A percentile compares a stretch with the other conserved stretches of the same genome.
phyloP scores from a whole-genome alignment of 2,888 invertebrate genomes.

The Coenonympha glycerion region DNA sequence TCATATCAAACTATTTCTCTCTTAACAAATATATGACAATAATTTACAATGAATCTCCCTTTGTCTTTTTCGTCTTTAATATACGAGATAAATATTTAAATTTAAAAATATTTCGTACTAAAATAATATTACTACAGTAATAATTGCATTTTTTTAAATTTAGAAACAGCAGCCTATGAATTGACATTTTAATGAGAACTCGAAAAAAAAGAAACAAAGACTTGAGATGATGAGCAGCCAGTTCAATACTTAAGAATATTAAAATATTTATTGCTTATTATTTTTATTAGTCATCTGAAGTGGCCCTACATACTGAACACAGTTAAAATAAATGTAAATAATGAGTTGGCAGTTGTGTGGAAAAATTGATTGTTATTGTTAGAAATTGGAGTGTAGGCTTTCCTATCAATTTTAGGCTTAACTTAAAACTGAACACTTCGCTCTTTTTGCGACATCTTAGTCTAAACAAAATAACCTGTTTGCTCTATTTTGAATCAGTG shows the following conservation, averaged over 20 bases:
- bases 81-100: constrained; percentile 59
- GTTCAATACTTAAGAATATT: background rate
- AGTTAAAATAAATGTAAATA: background rate
- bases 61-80: constrained; percentile 51
- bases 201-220: constrained; percentile 5
- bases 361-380: no score
- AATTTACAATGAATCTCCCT: constrained; percentile 57
- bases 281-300: no score
- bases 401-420: background rate
- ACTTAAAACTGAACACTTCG: background rate
- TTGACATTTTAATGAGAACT: constrained; percentile 49
- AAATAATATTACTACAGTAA: constrained; percentile 53
- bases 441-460: background rate
- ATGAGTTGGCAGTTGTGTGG: background rate
- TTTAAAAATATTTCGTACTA: constrained; percentile 55
- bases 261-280: background rate
- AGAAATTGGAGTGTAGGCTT: no score
- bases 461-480: background rate
- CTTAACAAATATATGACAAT: constrained; percentile 44
- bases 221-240: background rate
- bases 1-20: constrained; percentile 74
- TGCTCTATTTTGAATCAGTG: no score
- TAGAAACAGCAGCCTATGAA: constrained; percentile 60
- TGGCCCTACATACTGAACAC: background rate
- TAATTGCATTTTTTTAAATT: constrained; percentile 58